Base-by-base conservation (phyloP, 2,797 vertebrate species). In the Rachycentron canadum region DNA sequence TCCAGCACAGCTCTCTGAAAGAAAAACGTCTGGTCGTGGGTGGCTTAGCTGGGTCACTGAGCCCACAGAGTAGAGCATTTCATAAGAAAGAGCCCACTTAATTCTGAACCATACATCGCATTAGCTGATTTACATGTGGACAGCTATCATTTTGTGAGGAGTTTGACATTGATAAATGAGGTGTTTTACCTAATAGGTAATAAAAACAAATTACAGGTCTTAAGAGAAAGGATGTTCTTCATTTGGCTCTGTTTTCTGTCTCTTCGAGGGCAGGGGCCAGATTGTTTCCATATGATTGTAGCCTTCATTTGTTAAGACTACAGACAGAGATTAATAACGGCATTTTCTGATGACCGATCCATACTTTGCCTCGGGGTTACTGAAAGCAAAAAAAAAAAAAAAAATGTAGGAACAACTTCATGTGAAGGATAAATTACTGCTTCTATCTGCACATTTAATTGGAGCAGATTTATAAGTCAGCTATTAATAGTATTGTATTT, bases 141-240 rank as follows among this genome's bases (percentile, higher is more conserved):
- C 95, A 95, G 95, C 94, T 95, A 95, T 95, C 95, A 95, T 94
- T 95, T 89, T 95, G 95, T 95, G 93, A 88, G 86, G 78, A 74
- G 30, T 70, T 71, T 95, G 95, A 96, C 95, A 93, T 90, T 96
- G 95, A 96, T 95, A 92, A 95, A 96, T 95, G 94, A 95, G 94
- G 94, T 94, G 95, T 96, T 96, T 94, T 91, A 94, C 93, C 94
- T 95, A 95, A 95, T 95, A 94, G 92, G 93, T 93, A 95, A 95
- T 95, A 95, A 94, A 95, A 95, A 95, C 94, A 95, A 95, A 95
- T 95, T 94, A 93, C 94, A 91, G 92, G 89, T 91, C 92, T 93
- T 92, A 92, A 94, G 93, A 94, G 90, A 94, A 94, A 93, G 94
- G 95, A 95, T 95, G 94, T 94, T 95, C 94, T 95, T 93, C 93